Evolutionary conservation across 2,113 vertebrate species (phyloP), one percentile per base, ranked within the genome.

Genomic region (Neopipo cinnamomea): DNA sequence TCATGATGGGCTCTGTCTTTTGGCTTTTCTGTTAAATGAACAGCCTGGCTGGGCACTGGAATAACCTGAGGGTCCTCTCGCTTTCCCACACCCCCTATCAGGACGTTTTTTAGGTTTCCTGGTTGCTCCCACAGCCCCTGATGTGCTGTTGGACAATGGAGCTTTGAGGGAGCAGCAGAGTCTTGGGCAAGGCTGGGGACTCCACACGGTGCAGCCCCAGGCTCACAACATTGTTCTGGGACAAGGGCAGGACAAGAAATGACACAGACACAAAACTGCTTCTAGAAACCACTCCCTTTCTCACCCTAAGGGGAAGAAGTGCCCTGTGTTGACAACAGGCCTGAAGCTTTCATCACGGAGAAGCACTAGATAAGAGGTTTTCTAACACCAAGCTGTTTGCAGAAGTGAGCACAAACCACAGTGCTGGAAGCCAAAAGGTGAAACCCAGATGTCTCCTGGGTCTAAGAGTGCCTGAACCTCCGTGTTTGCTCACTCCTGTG

Each of bases 191-290:
- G 58, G 33, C 2, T 47, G 17, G 23, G 53, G 31, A 25, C 49
- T 68, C 1, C 2, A 1, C 27, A 24, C 0, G 0, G 62, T 14
- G 41, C 61, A 79, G 76, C 50, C 30, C 16, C 58, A 67, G 41
- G 47, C 33, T 39, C 59, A 63, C 15, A 42, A 25, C 55, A 27
- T 7, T 21, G 16, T 47, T 79, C 52, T 44, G 52, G 59, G 58
- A 50, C 42, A 31, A 4, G 16, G 28, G 65, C n/a, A 44, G 31
- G 42, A 72, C 23, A 21, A 58, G 50, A 59, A 87, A 81, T 3
- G 11, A 33, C 35, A 31, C 13, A 35, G 42, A 37, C 21, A 55
- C 42, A 67, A 63, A 70, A 65, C 17, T 8, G n/a, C 50, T 86
- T 37, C 72, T 52, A n/a, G 53, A 81, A 85, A 31, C 8, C 0